phyloP scores from a whole-genome alignment of 2,113 vertebrate genomes.

The Oxyura jamaicensis region DNA sequence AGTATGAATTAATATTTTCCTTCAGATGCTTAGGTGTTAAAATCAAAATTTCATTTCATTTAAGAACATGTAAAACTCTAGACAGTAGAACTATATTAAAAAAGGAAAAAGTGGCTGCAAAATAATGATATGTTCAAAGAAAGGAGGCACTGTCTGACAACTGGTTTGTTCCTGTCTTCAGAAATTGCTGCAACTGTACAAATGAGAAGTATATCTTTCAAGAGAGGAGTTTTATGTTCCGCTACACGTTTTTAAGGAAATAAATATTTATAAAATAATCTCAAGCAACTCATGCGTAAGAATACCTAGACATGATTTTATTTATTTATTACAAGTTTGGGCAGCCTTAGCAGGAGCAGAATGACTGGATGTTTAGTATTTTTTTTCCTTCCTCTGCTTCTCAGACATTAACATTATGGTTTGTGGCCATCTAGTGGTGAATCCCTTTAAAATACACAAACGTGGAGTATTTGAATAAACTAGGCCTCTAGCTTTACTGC shows the following conservation, averaged over 20 bases:
- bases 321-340: background rate
- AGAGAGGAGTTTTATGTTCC: background rate
- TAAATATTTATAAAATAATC: background rate
- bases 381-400: background rate
- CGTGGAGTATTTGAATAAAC: background rate
- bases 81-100: background rate
- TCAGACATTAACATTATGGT: background rate
- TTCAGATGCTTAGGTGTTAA: background rate
- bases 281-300: background rate
- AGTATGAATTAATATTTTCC: background rate
- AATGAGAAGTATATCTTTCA: background rate
- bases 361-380: background rate
- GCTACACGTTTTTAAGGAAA: background rate
- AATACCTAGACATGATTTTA: background rate
- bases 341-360: background rate
- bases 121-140: background rate
- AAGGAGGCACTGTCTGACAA: background rate
- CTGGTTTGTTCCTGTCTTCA: background rate
- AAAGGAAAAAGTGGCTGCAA: background rate
- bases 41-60: background rate
- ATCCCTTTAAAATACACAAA: background rate
- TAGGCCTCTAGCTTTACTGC: background rate
- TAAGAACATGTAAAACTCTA: background rate
- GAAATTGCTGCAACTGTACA: background rate
- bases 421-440: conserved; percentile 65